These are phyloP conservation scores for Iselma pallidipennis DNA, from an alignment of 2,888 invertebrate genomes.

Conservation along the genomic window DNA sequence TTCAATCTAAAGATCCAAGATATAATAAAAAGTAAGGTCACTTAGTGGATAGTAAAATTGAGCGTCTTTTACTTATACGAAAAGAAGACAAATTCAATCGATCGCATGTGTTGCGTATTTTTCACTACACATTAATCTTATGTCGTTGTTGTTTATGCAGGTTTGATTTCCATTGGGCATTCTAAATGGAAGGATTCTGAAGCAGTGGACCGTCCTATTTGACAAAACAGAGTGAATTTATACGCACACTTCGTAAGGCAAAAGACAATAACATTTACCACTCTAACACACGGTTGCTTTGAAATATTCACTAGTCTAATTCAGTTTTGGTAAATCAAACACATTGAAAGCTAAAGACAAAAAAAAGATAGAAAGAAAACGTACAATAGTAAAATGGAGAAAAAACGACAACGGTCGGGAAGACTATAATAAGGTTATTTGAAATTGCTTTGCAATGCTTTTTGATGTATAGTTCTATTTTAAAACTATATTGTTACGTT, in stretches of 20 bases:
- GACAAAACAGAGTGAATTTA: background rate
- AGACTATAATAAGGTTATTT: too few species aligned
- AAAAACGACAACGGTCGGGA: too few species aligned
- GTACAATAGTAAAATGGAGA: too few species aligned
- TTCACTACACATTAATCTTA: conserved; percentile 20
- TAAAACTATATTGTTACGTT: too few species aligned
- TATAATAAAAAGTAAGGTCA: too few species aligned
- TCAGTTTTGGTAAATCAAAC: conserved; percentile 11
- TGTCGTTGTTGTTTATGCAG: conserved; percentile 25
- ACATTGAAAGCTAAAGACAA: background rate
- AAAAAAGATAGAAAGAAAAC: too few species aligned
- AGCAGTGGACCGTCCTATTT: conserved; percentile 1
- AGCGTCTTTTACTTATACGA: too few species aligned
- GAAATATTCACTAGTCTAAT: conserved; percentile 17
- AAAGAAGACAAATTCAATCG: too few species aligned
- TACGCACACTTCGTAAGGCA: background rate
- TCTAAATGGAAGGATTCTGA: conserved; percentile 24
- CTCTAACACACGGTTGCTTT: background rate
- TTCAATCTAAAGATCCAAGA: too few species aligned
- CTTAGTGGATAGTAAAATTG: too few species aligned
- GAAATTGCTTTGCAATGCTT: too few species aligned
- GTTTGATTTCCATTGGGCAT: conserved; percentile 31
- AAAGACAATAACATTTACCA: background rate
- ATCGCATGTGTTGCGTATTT: conserved; percentile 12
- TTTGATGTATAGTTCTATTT: background rate